phyloP scores from a whole-genome alignment of 1,140 invertebrate species.

The Ostrea edulis region DNA sequence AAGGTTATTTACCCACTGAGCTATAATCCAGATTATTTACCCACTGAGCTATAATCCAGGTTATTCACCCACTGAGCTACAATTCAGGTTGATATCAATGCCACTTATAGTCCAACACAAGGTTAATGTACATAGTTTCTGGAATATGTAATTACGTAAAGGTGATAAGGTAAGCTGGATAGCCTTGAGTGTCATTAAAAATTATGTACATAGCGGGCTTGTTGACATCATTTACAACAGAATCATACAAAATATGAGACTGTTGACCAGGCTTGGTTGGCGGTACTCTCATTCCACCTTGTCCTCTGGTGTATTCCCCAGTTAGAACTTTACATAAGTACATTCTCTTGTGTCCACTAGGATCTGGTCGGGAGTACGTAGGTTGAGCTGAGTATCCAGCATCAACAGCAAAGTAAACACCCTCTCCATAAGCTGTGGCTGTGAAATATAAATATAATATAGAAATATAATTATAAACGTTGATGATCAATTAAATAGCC shows the following conservation, averaged over 20 bases:
- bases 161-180: slow-evolving; percentile 71
- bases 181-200: slow-evolving; percentile 71
- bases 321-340: slow-evolving; percentile 63
- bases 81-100: too few relatives aligned
- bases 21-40: too few relatives aligned
- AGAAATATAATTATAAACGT: neutral
- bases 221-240: slow-evolving; percentile 56
- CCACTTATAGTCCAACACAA: too few relatives aligned
- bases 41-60: too few relatives aligned
- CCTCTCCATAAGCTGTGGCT: slow-evolving; percentile 65
- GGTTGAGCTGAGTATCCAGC: slow-evolving; percentile 57
- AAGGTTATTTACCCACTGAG: too few relatives aligned
- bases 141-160: slow-evolving; percentile 31
- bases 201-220: slow-evolving; percentile 67
- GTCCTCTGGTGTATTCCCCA: slow-evolving; percentile 61
- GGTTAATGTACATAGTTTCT: too few relatives aligned
- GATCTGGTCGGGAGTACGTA: slow-evolving; percentile 59
- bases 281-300: slow-evolving; percentile 56
- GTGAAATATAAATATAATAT: slow-evolving; percentile 19
- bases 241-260: slow-evolving; percentile 61
- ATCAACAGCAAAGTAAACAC: slow-evolving; percentile 68
- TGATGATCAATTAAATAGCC: neutral
- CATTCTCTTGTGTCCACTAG: slow-evolving; percentile 56
- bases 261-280: slow-evolving; percentile 50
- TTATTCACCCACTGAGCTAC: too few relatives aligned